A percentile compares a stretch with the other conserved stretches of the same genome.
Conservation (phyloP, 2,888 invertebrate genomes). For the Agriopis marginaria region DNA sequence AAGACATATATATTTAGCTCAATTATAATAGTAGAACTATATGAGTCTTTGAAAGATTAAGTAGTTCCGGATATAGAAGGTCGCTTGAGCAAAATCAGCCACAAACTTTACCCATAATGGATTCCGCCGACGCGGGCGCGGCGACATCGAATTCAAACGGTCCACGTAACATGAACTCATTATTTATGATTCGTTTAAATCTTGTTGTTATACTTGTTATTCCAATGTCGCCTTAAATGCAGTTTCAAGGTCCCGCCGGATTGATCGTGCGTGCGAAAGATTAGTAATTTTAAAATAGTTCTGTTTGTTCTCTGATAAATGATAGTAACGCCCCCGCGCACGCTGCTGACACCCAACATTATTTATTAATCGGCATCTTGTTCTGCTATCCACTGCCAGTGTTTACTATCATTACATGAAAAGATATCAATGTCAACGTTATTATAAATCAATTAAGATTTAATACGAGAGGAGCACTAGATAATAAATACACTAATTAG, state of each 20-base stretch:
- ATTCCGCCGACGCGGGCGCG: slow-evolving; percentile 17
- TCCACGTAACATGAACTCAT: slow-evolving; percentile 51
- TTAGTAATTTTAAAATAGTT: slow-evolving; percentile 62
- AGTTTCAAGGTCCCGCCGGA: slow-evolving; percentile 67
- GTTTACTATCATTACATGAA: slow-evolving; percentile 40
- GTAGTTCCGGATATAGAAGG: slow-evolving; percentile 12
- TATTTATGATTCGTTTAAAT: slow-evolving; percentile 67
- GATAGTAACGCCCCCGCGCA: slow-evolving; percentile 55
- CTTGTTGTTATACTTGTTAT: slow-evolving; percentile 73
- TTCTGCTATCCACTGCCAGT: slow-evolving; percentile 34
- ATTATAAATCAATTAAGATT: slow-evolving; percentile 30
- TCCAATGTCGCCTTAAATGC: slow-evolving; percentile 71
- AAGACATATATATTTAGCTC: not conserved
- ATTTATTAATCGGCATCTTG: slow-evolving; percentile 40
- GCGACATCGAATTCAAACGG: slow-evolving; percentile 25
- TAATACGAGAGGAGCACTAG: slow-evolving; percentile 4
- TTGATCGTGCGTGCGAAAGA: slow-evolving; percentile 61
- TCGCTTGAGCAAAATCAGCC: slow-evolving; percentile 34
- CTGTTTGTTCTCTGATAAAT: slow-evolving; percentile 66
- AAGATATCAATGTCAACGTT: slow-evolving; percentile 38
- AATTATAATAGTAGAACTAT: not conserved
- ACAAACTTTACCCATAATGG: slow-evolving; percentile 13
- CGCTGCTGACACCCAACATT: slow-evolving; percentile 32
- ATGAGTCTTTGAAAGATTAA: slow-evolving; percentile 4
- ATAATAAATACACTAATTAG: not conserved